Percentiles rank a stretch among this genome's conserved stretches.
phyloP scores from a whole-genome alignment of 2,113 vertebrate genomes.

The Aleadryas rufinucha region DNA sequence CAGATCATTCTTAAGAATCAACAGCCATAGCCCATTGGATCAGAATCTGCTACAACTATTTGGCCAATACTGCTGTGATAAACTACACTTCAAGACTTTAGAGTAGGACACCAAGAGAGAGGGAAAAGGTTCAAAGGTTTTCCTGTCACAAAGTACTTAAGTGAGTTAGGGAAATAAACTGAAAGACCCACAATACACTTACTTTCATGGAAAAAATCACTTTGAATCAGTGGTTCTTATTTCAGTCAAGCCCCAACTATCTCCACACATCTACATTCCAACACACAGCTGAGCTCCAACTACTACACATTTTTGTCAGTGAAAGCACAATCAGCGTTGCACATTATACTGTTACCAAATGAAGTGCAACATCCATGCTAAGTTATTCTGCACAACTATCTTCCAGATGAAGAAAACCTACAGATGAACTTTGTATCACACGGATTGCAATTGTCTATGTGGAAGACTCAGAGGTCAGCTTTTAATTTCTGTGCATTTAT shows the following conservation, averaged over 20 bases:
- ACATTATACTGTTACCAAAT: neutral
- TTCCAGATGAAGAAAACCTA: neutral
- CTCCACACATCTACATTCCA: neutral
- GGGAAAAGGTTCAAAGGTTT: neutral
- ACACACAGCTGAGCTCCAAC: neutral
- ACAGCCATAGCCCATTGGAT: neutral
- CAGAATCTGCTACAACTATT: neutral
- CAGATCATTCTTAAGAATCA: neutral
- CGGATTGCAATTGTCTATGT: neutral
- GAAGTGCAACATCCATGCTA: neutral
- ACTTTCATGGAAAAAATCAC: neutral
- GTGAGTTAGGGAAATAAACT: neutral
- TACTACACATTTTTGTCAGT: neutral
- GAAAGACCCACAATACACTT: neutral
- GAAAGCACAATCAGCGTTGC: neutral
- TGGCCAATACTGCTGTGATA: neutral
- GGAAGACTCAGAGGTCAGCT: neutral
- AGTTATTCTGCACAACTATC: neutral
- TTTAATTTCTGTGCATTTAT: neutral
- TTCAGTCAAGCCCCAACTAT: neutral
- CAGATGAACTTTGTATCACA: neutral
- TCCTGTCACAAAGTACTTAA: neutral
- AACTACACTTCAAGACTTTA: neutral
- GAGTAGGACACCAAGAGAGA: neutral
- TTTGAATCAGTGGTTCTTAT: neutral